phyloP scores from a whole-genome alignment of 2,888 invertebrate species.

The Tipula unca region DNA sequence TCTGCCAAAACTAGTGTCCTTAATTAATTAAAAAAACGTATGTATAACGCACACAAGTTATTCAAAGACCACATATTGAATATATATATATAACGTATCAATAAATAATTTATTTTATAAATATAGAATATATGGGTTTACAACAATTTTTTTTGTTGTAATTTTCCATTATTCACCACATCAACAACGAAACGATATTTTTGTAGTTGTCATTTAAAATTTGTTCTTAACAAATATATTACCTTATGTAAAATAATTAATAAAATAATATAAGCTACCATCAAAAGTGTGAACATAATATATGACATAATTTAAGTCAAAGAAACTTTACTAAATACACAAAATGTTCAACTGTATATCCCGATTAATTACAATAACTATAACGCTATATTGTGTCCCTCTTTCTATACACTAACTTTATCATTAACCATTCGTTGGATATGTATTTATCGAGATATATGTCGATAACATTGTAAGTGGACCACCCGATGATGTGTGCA shows the following conservation, averaged over 20 bases:
- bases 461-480: too few relatives aligned
- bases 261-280: not conserved
- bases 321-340: not conserved
- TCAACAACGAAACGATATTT: conserved; percentile 1
- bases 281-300: not conserved
- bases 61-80: not conserved
- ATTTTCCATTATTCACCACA: not conserved
- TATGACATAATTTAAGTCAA: not conserved
- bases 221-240: conserved; percentile 10
- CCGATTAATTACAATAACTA: too few relatives aligned
- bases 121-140: not conserved
- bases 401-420: too few relatives aligned
- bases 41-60: not conserved
- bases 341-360: too few relatives aligned
- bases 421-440: too few relatives aligned
- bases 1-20: too few relatives aligned
- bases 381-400: too few relatives aligned
- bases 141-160: not conserved
- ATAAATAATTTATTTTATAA: not conserved
- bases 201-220: conserved; percentile 14
- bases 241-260: not conserved
- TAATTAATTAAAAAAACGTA: too few relatives aligned
- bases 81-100: not conserved
- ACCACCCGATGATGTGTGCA: too few relatives aligned
- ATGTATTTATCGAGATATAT: too few relatives aligned